Base-by-base conservation (phyloP, 2,888 invertebrate genomes). In the Melieria picta region DNA sequence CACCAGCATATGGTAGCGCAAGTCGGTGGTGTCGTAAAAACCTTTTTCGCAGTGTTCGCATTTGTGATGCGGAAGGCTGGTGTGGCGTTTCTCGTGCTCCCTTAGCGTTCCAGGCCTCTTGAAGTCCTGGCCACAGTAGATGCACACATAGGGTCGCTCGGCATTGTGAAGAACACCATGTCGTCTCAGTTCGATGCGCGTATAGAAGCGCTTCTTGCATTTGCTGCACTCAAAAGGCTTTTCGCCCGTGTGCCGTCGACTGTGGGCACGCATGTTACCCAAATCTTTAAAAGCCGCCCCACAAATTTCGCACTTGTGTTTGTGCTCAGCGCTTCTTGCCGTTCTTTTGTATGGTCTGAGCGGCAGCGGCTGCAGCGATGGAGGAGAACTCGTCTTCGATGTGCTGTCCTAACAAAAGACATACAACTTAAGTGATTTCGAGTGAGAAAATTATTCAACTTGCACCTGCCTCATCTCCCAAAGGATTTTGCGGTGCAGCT, bases 121-220 rank as follows among this genome's bases (percentile, higher is more conserved):
- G n/a, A 70, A 70, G n/a, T 50, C 10, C 50, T 52, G 43, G 9
- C 64, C 64, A 16, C 70, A 70, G 9, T 58, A 48, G 7, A 58
- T 7, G 10, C 70, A 70, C 7, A 70, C 58, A 65, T 48, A 70
- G 42, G 70, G 70, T 13, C 58, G 64, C 47, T 70, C 70, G 10
- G 58, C 65, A 30, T 16, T 50, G 48, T 70, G 70, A 7, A 58
- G 57, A 11, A 57, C 56, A 7, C 6, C 57, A 46, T 70, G 70
- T 9, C 30, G 58, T 13, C 48, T 60, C 13, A 70, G 48, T 65
- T 70, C 70, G 5, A 57, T 70, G 10, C 58, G n/a, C 46, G 70
- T 65, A 42, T 70, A 55, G 11, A 70, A 70, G 1, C 42, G 55
- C 60, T 70, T 70, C 11, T 65, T 45, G 42, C 70, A 71, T 57